Evolutionary conservation across 2,888 invertebrate genomes (phyloP).

Genomic region (Tupiocoris notatus): DNA sequence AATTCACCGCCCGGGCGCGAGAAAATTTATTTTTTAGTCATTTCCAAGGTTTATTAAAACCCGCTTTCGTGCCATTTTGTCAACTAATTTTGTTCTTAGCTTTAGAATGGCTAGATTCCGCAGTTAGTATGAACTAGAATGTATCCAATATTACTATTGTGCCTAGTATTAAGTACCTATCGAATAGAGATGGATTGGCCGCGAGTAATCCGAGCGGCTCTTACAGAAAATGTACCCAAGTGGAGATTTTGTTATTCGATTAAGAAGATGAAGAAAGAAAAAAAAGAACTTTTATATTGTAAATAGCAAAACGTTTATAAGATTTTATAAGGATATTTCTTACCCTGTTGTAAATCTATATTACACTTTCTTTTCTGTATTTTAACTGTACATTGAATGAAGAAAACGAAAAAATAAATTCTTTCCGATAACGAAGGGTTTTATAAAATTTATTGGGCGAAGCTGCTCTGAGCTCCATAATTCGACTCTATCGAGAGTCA

Average conservation of each 20-base stretch:
- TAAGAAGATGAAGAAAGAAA: conserved; percentile 8
- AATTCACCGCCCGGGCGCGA: no score
- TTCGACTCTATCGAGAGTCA: no score
- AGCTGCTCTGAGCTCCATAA: no score
- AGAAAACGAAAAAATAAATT: conserved; percentile 12
- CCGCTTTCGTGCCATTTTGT: neutral
- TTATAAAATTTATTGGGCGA: no score
- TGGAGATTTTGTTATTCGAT: no score
- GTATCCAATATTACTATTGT: neutral
- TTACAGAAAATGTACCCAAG: neutral
- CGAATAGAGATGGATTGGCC: conserved; percentile 5
- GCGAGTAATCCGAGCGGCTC: neutral
- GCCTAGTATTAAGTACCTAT: neutral
- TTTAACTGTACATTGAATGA: conserved; percentile 31
- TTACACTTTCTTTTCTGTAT: conserved; percentile 33
- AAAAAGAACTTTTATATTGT: conserved; percentile 25
- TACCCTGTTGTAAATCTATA: conserved; percentile 35
- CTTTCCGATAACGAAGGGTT: no score
- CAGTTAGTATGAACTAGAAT: neutral
- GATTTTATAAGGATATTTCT: conserved; percentile 30
- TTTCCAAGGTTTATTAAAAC: neutral
- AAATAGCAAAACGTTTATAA: conserved; percentile 32
- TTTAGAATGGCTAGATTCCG: conserved; percentile 12
- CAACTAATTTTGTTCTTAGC: neutral
- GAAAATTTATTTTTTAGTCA: neutral